Base-by-base conservation (phyloP, 2,113 vertebrate species). In the Machaerirhynchus nigripectus region DNA sequence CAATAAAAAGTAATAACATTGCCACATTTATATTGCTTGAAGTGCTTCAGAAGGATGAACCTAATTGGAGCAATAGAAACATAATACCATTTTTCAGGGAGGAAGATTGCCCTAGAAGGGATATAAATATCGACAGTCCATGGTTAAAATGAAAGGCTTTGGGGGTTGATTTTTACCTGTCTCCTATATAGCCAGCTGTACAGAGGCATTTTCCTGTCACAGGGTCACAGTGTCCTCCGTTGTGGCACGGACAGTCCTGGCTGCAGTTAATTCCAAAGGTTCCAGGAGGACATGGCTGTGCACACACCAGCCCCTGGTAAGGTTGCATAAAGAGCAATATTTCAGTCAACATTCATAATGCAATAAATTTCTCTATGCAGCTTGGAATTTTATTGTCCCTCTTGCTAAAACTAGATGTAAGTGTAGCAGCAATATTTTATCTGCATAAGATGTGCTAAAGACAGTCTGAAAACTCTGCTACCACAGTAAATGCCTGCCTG, bases 201-300 rank as follows among this genome's bases (percentile, higher is more conserved):
- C 99, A 99, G 87, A 99, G 97, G 97, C 99, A 99, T 90, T 98
- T 98, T 63, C 99, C 99, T 4, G 98, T 99, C 97, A 99, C 97
- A 1, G 99, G 99, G 95, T 99, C 98, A 69, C 99, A 99, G 78
- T 99, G 97, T n/a, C 99, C 99, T 61, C 99, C 98, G 1, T 99
- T 99, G 86, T 99, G 99, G 94, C 99, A 99, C 0, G 99, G 99
- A 63, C 99, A 99, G 89, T 99, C 99, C 95, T 99, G 98, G 97
- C 99, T 99, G 98, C 99, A 99, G 97, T 99, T 99, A 95, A 99
- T 98, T 78, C 99, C 98, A 39, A 98, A 99, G 1, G 98, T 99
- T 81, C 99, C 99, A n/a, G 98, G 95, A 76, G 98, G 98, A 92
- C 99, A 99, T 1, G 99, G 99, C 97, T 99, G 99, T 59, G 99